Evolutionary conservation across 1,140 invertebrate species (phyloP).

Genomic region (Macrotrachela quadricornifera): DNA sequence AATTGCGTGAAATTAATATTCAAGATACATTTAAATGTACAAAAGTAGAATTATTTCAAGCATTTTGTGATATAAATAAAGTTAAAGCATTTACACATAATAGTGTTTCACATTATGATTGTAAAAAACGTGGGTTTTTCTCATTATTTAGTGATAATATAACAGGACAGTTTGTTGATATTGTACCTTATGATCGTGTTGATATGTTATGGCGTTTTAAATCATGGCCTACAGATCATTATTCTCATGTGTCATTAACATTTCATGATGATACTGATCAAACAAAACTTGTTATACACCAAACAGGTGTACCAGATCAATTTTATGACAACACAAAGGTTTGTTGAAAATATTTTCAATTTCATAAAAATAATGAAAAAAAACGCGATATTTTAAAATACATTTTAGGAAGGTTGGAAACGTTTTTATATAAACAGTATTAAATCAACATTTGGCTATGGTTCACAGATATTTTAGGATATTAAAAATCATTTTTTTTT

Average conservation of each 20-base stretch:
- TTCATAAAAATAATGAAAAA: too few species aligned
- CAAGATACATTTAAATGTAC: too few species aligned
- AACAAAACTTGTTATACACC: conserved; percentile 53
- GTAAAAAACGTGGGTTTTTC: conserved; percentile 61
- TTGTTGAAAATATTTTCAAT: too few species aligned
- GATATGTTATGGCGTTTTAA: conserved; percentile 77
- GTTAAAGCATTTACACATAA: conserved; percentile 55
- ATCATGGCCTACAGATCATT: conserved; percentile 74
- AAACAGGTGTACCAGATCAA: conserved; percentile 49
- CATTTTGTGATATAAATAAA: conserved; percentile 36
- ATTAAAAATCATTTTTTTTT: too few species aligned
- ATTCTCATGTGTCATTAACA: conserved; percentile 60
- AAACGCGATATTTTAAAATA: too few species aligned
- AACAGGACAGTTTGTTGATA: conserved; percentile 57
- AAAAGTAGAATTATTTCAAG: too few species aligned
- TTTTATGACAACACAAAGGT: conserved; percentile 49
- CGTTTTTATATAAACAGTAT: conserved; percentile 77
- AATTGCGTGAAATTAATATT: too few species aligned
- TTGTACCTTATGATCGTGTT: conserved; percentile 48
- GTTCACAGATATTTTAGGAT: conserved; percentile 41
- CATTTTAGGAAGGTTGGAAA: conserved; percentile 57
- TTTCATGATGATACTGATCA: conserved; percentile 62
- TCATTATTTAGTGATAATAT: conserved; percentile 76
- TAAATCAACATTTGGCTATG: conserved; percentile 72
- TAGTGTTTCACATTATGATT: conserved; percentile 37